A percentile compares a stretch with the other conserved stretches of the same genome.
phyloP scores from a whole-genome alignment of 2,888 invertebrate species.

The Bugulina stolonifera region DNA sequence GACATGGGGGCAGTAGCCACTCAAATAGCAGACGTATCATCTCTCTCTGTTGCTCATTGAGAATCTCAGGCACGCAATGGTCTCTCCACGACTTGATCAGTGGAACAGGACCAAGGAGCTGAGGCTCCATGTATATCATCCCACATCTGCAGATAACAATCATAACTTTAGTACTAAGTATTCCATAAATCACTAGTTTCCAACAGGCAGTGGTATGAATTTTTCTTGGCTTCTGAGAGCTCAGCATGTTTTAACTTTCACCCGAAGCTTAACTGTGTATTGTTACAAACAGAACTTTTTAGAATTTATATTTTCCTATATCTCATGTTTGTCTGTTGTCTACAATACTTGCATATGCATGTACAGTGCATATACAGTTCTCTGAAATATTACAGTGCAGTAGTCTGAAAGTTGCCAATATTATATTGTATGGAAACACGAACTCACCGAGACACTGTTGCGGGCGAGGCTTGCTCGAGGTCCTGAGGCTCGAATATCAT shows the following conservation, averaged over 20 bases:
- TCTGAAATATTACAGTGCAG: not conserved
- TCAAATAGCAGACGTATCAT: conserved; percentile 48
- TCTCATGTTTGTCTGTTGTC: too few relatives aligned
- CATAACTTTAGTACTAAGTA: too few relatives aligned
- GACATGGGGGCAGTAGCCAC: conserved; percentile 49
- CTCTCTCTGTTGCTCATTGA: conserved; percentile 42
- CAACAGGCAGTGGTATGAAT: too few relatives aligned
- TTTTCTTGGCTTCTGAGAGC: too few relatives aligned
- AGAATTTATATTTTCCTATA: too few relatives aligned
- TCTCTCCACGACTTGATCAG: conserved; percentile 49
- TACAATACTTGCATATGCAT: too few relatives aligned
- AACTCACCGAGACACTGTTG: conserved; percentile 46
- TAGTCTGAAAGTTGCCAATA: not conserved
- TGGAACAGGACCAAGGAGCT: conserved; percentile 49
- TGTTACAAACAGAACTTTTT: too few relatives aligned
- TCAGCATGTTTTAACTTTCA: too few relatives aligned
- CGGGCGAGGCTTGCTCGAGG: conserved; percentile 52
- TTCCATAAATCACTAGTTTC: too few relatives aligned
- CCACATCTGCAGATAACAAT: conserved; percentile 45
- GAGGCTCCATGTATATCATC: conserved; percentile 54
- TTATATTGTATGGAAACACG: too few relatives aligned
- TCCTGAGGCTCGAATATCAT: conserved; percentile 53
- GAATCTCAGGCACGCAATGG: conserved; percentile 40
- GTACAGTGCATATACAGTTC: too few relatives aligned
- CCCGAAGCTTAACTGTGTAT: too few relatives aligned